Evolutionary conservation across 2,888 invertebrate species (phyloP), one percentile per base, ranked within the genome.

Genomic region (Ochlodes sylvanus): DNA sequence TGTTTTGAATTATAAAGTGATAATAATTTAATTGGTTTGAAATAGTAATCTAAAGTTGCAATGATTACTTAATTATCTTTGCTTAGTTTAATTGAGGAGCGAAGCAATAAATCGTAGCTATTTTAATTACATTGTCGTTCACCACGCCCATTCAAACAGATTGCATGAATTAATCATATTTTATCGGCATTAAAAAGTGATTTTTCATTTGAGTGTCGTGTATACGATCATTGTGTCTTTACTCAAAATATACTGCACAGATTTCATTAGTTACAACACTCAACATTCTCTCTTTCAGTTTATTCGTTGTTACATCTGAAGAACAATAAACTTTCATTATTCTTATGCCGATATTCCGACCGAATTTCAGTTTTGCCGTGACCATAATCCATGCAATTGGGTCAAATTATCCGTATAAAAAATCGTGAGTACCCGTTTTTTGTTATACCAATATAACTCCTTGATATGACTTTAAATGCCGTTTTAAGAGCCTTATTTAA

Each of bases 101-200:
- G 12, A 7, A 52, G 52, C 19, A 12, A 52, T 54, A 54, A 38
- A 54, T 63, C 54, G 54, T 15, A 42, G 17, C 34, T n/a, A 34
- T 55, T 27, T 44, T 55, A 55, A 63, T 55, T 27, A 32, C 27
- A 12, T 34, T 63, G 64, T 64, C 44, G 7, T 17, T 54, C 44
- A 17, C 55, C 64, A 41, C 54, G 63, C 63, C 54, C 19, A 14
- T 55, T 55, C 55, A 34, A 55, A 55, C 42, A 15, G 55, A 55
- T 63, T 63, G 42, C 42, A 63, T 63, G 63, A 63, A 63, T 55
- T 17, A 44, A 27, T 55, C 41, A 15, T 34, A 42, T 47, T 64
- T 44, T 47, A 64, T 56, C 44, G 17, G n/a, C 73, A 42, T 17
- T 56, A 55, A 42, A 55, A 55, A 56, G 63, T 56, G 15, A 58